Conservation (phyloP, 2,797 vertebrate species). For the Enteromius trimaculatus region DNA sequence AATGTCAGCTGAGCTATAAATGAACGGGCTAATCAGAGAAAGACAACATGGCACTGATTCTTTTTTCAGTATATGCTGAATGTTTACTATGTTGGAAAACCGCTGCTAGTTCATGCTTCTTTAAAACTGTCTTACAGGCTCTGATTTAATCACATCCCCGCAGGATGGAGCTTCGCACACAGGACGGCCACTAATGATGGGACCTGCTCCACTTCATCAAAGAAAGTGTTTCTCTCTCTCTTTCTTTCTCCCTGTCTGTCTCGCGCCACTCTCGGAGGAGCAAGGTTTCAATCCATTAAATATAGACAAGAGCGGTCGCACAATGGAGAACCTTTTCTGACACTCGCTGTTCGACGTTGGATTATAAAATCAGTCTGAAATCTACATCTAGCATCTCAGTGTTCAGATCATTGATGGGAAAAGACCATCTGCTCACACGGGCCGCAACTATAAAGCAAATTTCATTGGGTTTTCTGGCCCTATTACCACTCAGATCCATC, state of each 20-base stretch:
- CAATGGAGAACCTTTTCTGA: constrained; percentile 21
- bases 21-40: constrained; percentile 20
- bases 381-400: not conserved
- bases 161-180: constrained; percentile 14
- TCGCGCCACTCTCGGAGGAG: constrained; percentile 12
- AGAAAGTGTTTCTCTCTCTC: constrained; percentile 11
- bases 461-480: constrained; percentile 36
- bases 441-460: constrained; percentile 21
- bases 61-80: constrained; percentile 3
- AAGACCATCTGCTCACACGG: not conserved
- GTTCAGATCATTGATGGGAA: constrained; percentile 15
- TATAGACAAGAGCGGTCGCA: not conserved
- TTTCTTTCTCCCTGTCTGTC: constrained; percentile 9
- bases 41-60: not conserved
- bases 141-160: constrained; percentile 46
- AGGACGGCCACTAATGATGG: constrained; percentile 29
- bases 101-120: constrained; percentile 33
- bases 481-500: constrained; percentile 40
- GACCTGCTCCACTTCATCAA: constrained; percentile 52
- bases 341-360: not conserved
- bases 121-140: constrained; percentile 24
- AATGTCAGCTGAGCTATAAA: constrained; percentile 41
- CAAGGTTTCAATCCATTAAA: constrained; percentile 32
- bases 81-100: constrained; percentile 25
- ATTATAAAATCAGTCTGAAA: constrained; percentile 36